These are phyloP conservation scores for Ornithoptera priamus DNA, from an alignment of 2,888 invertebrate genomes.

Conservation along the genomic window DNA sequence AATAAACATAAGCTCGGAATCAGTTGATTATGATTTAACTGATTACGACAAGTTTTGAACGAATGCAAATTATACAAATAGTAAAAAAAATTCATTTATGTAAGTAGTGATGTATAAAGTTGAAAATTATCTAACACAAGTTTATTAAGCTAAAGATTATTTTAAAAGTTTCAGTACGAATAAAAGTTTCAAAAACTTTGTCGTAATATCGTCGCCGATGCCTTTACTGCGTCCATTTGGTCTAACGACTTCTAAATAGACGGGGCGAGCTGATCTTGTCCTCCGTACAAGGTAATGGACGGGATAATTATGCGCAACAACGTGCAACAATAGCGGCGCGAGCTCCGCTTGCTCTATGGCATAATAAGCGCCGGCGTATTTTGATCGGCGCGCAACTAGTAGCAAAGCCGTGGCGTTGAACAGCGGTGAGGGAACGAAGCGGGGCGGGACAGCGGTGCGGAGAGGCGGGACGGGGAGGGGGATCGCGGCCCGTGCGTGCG, in stretches of 20 bases:
- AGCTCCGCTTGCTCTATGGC: slow-evolving; percentile 72
- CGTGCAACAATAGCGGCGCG: slow-evolving; percentile 78
- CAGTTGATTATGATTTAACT: slow-evolving; percentile 36
- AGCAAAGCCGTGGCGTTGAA: slow-evolving; percentile 49
- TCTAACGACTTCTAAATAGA: slow-evolving; percentile 75
- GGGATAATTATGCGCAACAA: slow-evolving; percentile 77
- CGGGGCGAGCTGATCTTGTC: slow-evolving; percentile 65
- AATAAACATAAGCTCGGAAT: slow-evolving; percentile 35
- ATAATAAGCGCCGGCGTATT: slow-evolving; percentile 77
- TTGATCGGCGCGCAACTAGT: slow-evolving; percentile 74
- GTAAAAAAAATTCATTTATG: background rate
- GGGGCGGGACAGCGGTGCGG: slow-evolving; percentile 51
- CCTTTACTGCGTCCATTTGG: slow-evolving; percentile 66
- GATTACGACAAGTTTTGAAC: slow-evolving; percentile 30
- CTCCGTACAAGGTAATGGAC: slow-evolving; percentile 77
- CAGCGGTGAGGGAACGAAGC: slow-evolving; percentile 48
- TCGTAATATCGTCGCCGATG: slow-evolving; percentile 63
- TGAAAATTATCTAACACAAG: background rate
- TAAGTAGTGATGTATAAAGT: background rate
- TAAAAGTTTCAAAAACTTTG: slow-evolving; percentile 57
- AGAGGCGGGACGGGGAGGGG: slow-evolving; percentile 49
- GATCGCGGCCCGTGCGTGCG: slow-evolving; percentile 59
- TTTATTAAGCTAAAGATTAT: background rate
- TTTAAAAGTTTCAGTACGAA: slow-evolving; percentile 41
- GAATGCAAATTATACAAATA: background rate